Evolutionary conservation across 2,113 vertebrate genomes (phyloP), one percentile per base, ranked within the genome.

Genomic region (Blennius ocellaris): DNA sequence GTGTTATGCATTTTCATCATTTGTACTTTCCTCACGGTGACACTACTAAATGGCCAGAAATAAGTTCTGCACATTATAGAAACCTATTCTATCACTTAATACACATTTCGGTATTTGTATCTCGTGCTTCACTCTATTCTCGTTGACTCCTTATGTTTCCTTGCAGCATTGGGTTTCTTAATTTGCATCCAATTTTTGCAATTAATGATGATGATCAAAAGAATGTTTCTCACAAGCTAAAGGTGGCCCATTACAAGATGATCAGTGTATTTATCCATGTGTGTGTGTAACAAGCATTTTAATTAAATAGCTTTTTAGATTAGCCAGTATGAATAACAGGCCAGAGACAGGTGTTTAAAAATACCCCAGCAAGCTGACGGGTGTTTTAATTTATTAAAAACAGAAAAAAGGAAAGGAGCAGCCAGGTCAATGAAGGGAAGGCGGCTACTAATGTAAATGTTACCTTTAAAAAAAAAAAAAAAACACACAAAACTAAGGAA

Each of bases 121-220:
- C 41, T 48, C 43, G 8, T 61, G 76, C 60, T 54, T 59, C 49
- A 66, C 15, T 51, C 21, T 4, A 17, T 40, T 55, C 40, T 53
- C 53, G 62, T 73, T 75, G 47, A 12, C 53, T 78, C 49, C 62
- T 15, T 58, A 37, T 40, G 52, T 73, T 84, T 43, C 57, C 72
- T 75, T 69, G 48, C 39, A 76, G 58, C 37, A 56, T 75, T 57
- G 1, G 10, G 49, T 66, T 87, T 57, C 37, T 59, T 58, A 57
- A 14, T 60, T 75, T 84, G 72, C 70, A 73, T 52, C 73, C 45
- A 15, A 78, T 57, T 60, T 74, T 68, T 72, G 73, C 50, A 52
- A 78, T 80, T 87, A 87, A 85, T 68, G 73, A 88, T 75, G 68
- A 61, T 88, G 91, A 93, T 90, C 85, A 91, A 93, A 93, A 87